A percentile compares a stretch with the other conserved stretches of the same genome.
phyloP scores from a whole-genome alignment of 2,797 vertebrate genomes.

The Toxotes lorentzi region DNA sequence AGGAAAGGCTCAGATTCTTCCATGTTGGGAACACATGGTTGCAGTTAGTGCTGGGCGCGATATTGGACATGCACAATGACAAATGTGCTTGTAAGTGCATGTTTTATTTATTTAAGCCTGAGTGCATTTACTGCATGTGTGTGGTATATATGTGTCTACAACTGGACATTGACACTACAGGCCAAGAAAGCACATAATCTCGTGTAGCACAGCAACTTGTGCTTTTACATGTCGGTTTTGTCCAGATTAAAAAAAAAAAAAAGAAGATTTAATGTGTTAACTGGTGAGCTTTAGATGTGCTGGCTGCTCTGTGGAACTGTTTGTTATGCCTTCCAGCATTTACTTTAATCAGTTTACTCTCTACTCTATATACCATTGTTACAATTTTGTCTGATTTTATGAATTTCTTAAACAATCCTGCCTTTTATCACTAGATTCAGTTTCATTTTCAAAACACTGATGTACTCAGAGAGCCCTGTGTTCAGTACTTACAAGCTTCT shows the following conservation, averaged over 20 bases:
- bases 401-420: background rate
- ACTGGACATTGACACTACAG: constrained; percentile 10
- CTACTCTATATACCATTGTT: background rate
- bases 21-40: constrained; percentile 57
- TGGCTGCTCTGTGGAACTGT: background rate
- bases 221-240: background rate
- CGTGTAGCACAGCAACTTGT: background rate
- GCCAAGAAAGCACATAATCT: constrained; percentile 6
- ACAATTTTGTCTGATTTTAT: background rate
- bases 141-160: constrained; percentile 7
- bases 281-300: background rate
- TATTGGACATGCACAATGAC: constrained; percentile 49
- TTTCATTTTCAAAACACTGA: constrained; percentile 17
- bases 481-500: constrained; percentile 14
- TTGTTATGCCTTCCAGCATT: constrained; percentile 15
- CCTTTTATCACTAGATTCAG: background rate
- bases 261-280: constrained; percentile 1
- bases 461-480: background rate
- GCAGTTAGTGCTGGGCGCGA: constrained; percentile 42
- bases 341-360: constrained; percentile 3
- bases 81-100: constrained; percentile 47
- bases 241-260: constrained; percentile 27
- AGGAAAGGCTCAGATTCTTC: constrained; percentile 50
- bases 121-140: constrained; percentile 28
- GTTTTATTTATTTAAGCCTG: constrained; percentile 49